Evolutionary conservation across 2,113 vertebrate species (phyloP), one percentile per base, ranked within the genome.

Genomic region (Pyrgilauda ruficollis): DNA sequence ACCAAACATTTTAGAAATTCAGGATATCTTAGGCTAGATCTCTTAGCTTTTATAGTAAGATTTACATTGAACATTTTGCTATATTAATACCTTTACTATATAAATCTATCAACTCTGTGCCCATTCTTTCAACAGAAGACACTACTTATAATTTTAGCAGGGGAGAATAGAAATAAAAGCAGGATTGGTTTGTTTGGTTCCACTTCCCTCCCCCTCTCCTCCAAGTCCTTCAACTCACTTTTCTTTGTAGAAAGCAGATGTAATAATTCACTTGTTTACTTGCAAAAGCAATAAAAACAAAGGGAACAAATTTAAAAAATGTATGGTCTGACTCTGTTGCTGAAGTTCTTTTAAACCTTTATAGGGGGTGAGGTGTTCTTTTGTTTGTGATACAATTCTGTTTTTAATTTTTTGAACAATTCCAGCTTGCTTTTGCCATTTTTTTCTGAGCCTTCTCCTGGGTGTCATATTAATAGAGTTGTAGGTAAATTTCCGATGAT

Each of bases 221-320:
- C 44, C 55, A 73, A 73, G 70, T 90, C 87, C 91, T 89, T 89
- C 86, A 94, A 70, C 92, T 97, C 85, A 94, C 88, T 96, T 91
- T 66, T 91, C 70, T 68, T 95, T 69, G 41, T 49, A 69, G 46
- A 93, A 87, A 93, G 95, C 89, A 94, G 74, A 92, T 90, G 66
- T 92, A 98, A 91, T 96, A 96, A 97, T 95, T 98, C 96, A 97
- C 84, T 97, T 91, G 67, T 97, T 97, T 94, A 96, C 53, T 92
- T 96, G 93, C 61, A 96, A 87, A 96, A 93, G 94, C 74, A 97
- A 89, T 95, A 96, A 92, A 87, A 72, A 75, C 84, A 97, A 96
- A 94, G 30, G 50, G 89, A 63, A 88, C 15, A 70, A 88, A 85
- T 94, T 96, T 90, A 33, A 77, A 85, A 96, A 94, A 78, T 91